Conservation (phyloP, 2,888 invertebrate genomes). For the Bedellia somnulentella region DNA sequence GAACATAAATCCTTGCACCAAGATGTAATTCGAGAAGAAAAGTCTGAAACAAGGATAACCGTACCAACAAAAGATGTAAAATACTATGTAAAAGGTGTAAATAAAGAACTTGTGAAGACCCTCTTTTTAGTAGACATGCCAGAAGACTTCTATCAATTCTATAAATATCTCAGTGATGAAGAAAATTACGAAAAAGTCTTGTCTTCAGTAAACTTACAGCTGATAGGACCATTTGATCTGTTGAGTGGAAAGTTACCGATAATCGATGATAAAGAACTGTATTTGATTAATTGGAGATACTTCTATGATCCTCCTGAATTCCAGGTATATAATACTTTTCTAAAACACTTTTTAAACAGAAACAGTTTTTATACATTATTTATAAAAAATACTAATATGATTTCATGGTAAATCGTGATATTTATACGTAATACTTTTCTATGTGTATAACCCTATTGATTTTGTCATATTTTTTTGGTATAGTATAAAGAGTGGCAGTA, state of each 20-base stretch:
- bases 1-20: too few species aligned
- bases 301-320: conserved; percentile 95
- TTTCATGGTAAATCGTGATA: too few species aligned
- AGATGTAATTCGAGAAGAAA: background rate
- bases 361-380: too few species aligned
- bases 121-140: conserved; percentile 87
- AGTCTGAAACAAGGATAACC: conserved; percentile 3
- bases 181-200: conserved; percentile 64
- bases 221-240: conserved; percentile 90
- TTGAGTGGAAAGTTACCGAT: conserved; percentile 65
- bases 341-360: too few species aligned
- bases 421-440: too few species aligned
- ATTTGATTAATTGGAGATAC: conserved; percentile 85
- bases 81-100: conserved; percentile 39
- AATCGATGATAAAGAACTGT: conserved; percentile 60
- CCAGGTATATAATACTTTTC: conserved; percentile 65
- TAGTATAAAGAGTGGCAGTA: too few species aligned
- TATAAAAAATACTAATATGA: too few species aligned
- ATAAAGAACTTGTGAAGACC: conserved; percentile 64
- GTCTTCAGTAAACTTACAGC: conserved; percentile 64
- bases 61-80: conserved; percentile 24
- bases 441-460: too few species aligned
- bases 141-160: conserved; percentile 84
- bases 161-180: conserved; percentile 68
- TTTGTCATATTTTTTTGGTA: too few species aligned